A percentile compares a stretch with the other conserved stretches of the same genome.
Evolutionary conservation across 2,113 vertebrate species (phyloP).

Genomic region (Protobothrops mucrosquamatus): DNA sequence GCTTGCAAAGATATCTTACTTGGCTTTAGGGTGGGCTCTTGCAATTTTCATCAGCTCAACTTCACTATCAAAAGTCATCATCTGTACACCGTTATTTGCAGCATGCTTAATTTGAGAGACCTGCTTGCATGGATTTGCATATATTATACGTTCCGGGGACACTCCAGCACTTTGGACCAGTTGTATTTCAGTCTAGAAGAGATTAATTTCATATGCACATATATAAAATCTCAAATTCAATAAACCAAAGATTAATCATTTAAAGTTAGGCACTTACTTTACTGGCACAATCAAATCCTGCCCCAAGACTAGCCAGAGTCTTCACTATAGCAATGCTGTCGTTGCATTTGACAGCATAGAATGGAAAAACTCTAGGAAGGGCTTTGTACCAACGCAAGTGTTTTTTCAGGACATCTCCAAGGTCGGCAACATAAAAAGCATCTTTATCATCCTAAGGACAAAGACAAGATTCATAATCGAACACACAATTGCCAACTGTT

Average conservation of each 20-base stretch:
- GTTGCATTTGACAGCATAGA: constrained; percentile 96
- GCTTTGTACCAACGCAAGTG: constrained; percentile 87
- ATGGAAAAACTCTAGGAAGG: constrained; percentile 88
- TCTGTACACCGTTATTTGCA: constrained; percentile 88
- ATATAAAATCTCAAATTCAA: neutral
- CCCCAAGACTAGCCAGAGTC: constrained; percentile 85
- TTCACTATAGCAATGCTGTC: constrained; percentile 85
- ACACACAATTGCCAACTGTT: neutral
- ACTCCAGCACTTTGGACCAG: constrained; percentile 91
- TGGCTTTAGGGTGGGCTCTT: constrained; percentile 88
- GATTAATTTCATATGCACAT: neutral
- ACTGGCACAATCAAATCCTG: constrained; percentile 97
- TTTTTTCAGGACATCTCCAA: constrained; percentile 93
- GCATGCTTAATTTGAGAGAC: constrained; percentile 97
- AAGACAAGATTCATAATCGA: constrained; percentile 3
- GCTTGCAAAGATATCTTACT: constrained; percentile 74
- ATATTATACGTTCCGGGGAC: constrained; percentile 88
- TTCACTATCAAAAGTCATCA: constrained; percentile 99
- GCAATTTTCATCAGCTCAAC: constrained; percentile 95
- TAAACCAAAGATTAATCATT: rapidly evolving
- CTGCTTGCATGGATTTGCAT: constrained; percentile 98
- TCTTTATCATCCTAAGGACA: constrained; percentile 90
- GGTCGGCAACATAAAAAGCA: constrained; percentile 94
- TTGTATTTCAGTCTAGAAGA: constrained; percentile 87
- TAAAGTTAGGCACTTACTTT: constrained; percentile 75